These are phyloP conservation scores for Istiophorus platypterus DNA, from an alignment of 2,113 vertebrate species.

Conservation along the genomic window DNA sequence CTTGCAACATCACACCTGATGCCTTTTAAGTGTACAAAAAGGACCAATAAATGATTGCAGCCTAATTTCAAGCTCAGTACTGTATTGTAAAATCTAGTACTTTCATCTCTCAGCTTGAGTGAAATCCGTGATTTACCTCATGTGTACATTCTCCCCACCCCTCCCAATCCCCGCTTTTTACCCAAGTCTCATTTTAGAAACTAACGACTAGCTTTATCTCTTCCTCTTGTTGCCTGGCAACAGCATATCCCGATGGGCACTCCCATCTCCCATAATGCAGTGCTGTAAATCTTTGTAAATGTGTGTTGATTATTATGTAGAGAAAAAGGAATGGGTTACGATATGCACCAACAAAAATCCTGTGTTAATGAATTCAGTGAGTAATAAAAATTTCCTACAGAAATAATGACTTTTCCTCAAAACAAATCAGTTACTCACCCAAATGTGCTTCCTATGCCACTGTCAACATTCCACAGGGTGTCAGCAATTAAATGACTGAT, in stretches of 20 bases:
- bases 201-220: slow-evolving; percentile 78
- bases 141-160: slow-evolving; percentile 65
- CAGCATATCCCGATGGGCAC: slow-evolving; percentile 74
- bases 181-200: slow-evolving; percentile 79
- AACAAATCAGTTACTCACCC: slow-evolving; percentile 53
- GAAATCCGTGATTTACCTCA: slow-evolving; percentile 67
- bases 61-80: slow-evolving; percentile 60
- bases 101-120: slow-evolving; percentile 60
- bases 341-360: slow-evolving; percentile 81
- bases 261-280: slow-evolving; percentile 83
- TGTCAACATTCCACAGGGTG: slow-evolving; percentile 72
- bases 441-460: slow-evolving; percentile 77
- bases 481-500: slow-evolving; percentile 68
- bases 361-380: slow-evolving; percentile 81
- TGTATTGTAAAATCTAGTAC: slow-evolving; percentile 67
- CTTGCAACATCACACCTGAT: slow-evolving; percentile 40
- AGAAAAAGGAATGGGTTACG: slow-evolving; percentile 75
- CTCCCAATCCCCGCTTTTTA: slow-evolving; percentile 48
- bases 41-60: slow-evolving; percentile 77
- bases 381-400: slow-evolving; percentile 64
- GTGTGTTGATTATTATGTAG: slow-evolving; percentile 87
- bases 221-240: slow-evolving; percentile 80
- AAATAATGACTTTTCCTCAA: slow-evolving; percentile 56
- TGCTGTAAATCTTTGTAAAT: slow-evolving; percentile 95
- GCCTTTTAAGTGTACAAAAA: slow-evolving; percentile 66